Conservation (phyloP, 2,113 vertebrate genomes). For the Asarcornis scutulata region DNA sequence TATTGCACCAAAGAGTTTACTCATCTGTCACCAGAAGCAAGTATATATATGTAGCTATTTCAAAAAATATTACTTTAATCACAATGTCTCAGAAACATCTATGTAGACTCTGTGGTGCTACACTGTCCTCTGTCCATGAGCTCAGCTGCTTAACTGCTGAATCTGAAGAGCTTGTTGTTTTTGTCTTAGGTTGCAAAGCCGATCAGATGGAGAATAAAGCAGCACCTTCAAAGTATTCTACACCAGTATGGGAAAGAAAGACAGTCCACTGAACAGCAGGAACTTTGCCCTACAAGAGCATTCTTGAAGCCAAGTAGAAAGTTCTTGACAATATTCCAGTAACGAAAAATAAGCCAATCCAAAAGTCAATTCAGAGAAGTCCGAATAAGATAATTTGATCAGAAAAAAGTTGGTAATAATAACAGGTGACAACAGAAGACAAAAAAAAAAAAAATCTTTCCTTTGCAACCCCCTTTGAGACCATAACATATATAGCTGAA, state of each 20-base stretch:
- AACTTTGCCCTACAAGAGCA: background rate
- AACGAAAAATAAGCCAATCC: background rate
- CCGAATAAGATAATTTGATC: background rate
- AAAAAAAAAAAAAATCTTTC: background rate
- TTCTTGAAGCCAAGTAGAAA: background rate
- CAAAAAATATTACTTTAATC: background rate
- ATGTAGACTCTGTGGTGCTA: background rate
- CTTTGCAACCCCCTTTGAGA: background rate
- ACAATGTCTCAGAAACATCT: background rate
- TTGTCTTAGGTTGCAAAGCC: background rate
- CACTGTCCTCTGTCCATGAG: background rate
- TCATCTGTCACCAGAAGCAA: background rate
- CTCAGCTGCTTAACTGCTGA: background rate
- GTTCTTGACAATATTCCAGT: background rate
- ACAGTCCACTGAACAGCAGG: background rate
- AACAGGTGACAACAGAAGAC: accelerated
- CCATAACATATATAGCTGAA: background rate
- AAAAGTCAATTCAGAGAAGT: background rate
- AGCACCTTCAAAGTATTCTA: background rate
- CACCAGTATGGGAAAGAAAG: background rate
- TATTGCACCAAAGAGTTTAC: background rate
- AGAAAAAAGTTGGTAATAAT: background rate
- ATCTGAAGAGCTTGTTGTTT: background rate
- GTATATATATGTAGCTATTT: background rate
- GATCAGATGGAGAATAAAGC: background rate